A percentile compares a stretch with the other conserved stretches of the same genome.
Conservation (phyloP, 2,888 invertebrate genomes). For the Willowsia nigromaculata region DNA sequence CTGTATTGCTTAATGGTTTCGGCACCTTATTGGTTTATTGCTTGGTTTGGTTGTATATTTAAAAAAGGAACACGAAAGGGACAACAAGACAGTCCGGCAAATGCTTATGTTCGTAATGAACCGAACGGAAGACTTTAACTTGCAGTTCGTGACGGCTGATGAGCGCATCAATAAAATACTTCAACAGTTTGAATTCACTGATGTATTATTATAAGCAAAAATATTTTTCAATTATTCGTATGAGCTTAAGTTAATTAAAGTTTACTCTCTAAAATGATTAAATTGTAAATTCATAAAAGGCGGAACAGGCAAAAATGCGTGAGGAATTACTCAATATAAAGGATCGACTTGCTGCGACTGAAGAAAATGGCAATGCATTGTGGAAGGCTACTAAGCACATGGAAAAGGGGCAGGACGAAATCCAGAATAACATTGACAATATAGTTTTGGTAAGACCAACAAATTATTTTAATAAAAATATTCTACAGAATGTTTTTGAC, state of each 20-base stretch:
- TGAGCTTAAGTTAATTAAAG: too few relatives aligned
- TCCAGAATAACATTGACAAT: constrained; percentile 69
- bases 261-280: neutral
- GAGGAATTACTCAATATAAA: constrained; percentile 74
- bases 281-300: constrained; percentile 23
- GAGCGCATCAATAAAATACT: constrained; percentile 72
- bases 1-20: neutral
- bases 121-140: constrained; percentile 69
- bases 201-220: constrained; percentile 70
- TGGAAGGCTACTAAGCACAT: constrained; percentile 70
- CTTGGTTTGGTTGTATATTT: constrained; percentile 30
- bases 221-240: too few relatives aligned
- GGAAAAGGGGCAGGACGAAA: constrained; percentile 65
- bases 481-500: too few relatives aligned
- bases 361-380: constrained; percentile 63
- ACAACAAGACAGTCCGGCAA: constrained; percentile 70
- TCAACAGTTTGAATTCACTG: constrained; percentile 74
- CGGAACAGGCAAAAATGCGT: constrained; percentile 72
- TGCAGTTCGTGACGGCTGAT: constrained; percentile 67
- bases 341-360: constrained; percentile 60
- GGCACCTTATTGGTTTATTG: neutral
- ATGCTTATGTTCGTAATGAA: constrained; percentile 66
- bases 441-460: constrained; percentile 70
- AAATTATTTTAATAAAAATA: too few relatives aligned
- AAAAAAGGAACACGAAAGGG: constrained; percentile 70